Conservation (phyloP, 2,113 vertebrate genomes). For the Menidia beryllina region DNA sequence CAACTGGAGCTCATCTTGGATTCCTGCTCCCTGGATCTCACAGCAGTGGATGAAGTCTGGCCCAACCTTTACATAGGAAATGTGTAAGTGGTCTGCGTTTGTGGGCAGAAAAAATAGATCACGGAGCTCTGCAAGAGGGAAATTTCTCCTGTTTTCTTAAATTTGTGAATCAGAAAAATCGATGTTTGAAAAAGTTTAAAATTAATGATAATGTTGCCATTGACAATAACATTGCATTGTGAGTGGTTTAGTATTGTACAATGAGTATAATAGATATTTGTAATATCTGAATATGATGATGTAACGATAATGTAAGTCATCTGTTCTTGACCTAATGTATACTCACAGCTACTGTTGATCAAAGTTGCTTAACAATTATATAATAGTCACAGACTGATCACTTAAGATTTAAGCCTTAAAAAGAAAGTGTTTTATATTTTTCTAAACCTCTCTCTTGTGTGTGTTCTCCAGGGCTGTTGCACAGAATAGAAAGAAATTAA, state of each 20-base stretch:
- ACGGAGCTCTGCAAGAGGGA: background rate
- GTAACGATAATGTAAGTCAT: background rate
- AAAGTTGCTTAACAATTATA: background rate
- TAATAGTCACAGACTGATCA: background rate
- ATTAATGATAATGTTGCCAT: too few species aligned
- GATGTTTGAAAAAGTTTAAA: too few species aligned
- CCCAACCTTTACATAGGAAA: slow-evolving; percentile 84
- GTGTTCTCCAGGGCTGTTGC: slow-evolving; percentile 76
- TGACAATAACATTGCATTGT: background rate
- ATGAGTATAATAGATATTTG: background rate
- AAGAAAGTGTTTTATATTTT: background rate
- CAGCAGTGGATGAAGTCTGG: slow-evolving; percentile 83
- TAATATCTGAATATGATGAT: background rate
- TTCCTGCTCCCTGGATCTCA: slow-evolving; percentile 82
- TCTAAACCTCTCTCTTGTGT: slow-evolving; percentile 16
- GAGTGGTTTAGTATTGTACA: background rate
- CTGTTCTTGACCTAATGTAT: background rate
- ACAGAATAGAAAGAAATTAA: slow-evolving; percentile 78
- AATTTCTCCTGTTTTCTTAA: background rate
- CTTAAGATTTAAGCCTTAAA: too few species aligned
- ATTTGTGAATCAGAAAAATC: background rate
- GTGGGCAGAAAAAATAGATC: background rate
- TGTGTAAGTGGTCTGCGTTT: slow-evolving; percentile 78
- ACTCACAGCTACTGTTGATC: background rate
- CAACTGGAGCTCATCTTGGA: slow-evolving; percentile 78